phyloP scores from a whole-genome alignment of 30 jellyfish, hydroid and myxozoan species.

The Hydra vulgaris region DNA sequence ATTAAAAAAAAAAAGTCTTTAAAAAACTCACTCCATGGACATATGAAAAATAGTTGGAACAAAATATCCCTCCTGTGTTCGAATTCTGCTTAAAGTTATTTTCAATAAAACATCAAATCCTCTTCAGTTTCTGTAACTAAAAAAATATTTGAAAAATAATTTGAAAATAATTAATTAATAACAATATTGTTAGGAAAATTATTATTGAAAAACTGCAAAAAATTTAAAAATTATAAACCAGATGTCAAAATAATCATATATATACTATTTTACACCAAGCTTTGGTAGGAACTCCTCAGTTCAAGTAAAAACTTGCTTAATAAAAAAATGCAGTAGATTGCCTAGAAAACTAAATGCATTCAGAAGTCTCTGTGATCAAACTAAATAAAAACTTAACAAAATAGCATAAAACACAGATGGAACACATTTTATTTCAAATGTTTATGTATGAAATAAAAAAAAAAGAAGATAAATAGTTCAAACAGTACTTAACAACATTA shows the following conservation, averaged over 20 bases:
- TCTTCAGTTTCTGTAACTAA: conserved; percentile 13
- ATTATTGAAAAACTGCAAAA: too few species aligned
- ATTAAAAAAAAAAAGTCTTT: too few species aligned
- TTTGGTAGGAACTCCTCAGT: conserved; percentile 5
- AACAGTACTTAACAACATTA: too few species aligned
- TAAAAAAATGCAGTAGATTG: conserved; percentile 12
- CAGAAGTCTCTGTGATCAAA: background rate
- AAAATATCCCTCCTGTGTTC: conserved; percentile 8
- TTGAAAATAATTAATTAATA: too few species aligned
- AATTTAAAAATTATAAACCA: too few species aligned
- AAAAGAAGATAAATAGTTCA: background rate
- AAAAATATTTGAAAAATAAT: background rate
- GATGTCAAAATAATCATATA: background rate
- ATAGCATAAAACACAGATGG: background rate
- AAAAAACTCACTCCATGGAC: conserved; percentile 2
- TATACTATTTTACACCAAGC: background rate
- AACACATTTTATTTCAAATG: background rate
- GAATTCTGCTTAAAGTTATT: background rate
- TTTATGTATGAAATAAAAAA: background rate
- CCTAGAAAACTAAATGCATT: background rate
- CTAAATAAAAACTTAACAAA: background rate
- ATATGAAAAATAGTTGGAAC: background rate
- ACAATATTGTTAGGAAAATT: background rate
- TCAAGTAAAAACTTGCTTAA: conserved; percentile 1
- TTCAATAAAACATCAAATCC: background rate